Percentiles rank a stretch among this genome's conserved stretches.
Evolutionary conservation across 2,888 invertebrate species (phyloP).

Genomic region (Protonemura montana): DNA sequence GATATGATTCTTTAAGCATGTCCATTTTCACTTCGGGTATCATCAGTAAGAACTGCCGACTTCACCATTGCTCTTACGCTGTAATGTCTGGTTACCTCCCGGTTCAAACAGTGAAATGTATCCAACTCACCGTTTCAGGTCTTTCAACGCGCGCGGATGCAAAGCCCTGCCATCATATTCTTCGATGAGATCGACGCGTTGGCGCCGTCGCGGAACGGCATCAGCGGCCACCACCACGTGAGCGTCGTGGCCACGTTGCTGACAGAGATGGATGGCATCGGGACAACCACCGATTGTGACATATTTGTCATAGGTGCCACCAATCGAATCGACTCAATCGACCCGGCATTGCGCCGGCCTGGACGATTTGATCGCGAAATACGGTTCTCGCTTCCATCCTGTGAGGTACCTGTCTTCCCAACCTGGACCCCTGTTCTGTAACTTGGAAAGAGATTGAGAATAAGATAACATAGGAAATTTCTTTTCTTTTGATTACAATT

Average conservation of each 20-base stretch:
- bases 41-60: no score
- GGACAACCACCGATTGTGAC: slow-evolving; percentile 62
- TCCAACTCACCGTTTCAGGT: not conserved
- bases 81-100: no score
- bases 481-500: no score
- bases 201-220: slow-evolving; percentile 63
- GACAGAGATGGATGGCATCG: slow-evolving; percentile 67
- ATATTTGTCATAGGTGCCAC: slow-evolving; percentile 68
- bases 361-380: slow-evolving; percentile 67
- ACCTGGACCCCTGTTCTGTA: no score
- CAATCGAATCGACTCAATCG: slow-evolving; percentile 65
- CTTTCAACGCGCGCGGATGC: not conserved
- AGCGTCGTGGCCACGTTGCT: slow-evolving; percentile 66
- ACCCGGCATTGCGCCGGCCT: slow-evolving; percentile 65
- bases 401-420: slow-evolving; percentile 53
- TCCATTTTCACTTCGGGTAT: no score
- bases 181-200: slow-evolving; percentile 69
- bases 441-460: no score
- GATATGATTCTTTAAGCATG: no score
- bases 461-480: no score
- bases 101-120: no score
- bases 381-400: slow-evolving; percentile 62
- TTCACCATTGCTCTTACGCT: no score
- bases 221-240: slow-evolving; percentile 67
- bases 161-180: slow-evolving; percentile 64